Percentiles rank a stretch among this genome's conserved stretches.
These are phyloP conservation scores for Rhadinocentrus ornatus DNA, from an alignment of 2,797 vertebrate species.

Conservation along the genomic window DNA sequence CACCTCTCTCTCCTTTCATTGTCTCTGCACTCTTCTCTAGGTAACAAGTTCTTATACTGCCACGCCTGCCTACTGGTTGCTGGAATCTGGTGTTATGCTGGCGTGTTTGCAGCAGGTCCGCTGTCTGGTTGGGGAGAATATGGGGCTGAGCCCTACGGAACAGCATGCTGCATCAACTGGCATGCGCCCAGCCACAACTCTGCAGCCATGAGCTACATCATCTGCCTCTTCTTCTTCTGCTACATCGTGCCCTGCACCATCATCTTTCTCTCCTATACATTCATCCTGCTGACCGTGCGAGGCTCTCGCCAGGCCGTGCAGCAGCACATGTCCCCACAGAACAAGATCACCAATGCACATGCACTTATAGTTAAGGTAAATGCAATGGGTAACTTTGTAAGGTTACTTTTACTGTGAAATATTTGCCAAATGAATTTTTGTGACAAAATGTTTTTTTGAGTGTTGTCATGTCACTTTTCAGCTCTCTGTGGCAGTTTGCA, in stretches of 20 bases:
- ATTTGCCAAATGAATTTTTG: neutral
- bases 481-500: conserved; percentile 87
- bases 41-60: conserved; percentile 84
- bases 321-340: conserved; percentile 83
- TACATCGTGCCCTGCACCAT: conserved; percentile 87
- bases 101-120: conserved; percentile 85
- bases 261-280: conserved; percentile 86
- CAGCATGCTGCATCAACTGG: conserved; percentile 91
- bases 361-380: conserved; percentile 80
- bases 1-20: conserved; percentile 15
- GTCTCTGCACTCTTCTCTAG: conserved; percentile 61
- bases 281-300: conserved; percentile 83
- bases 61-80: conserved; percentile 82
- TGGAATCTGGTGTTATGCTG: conserved; percentile 85
- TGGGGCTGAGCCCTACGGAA: conserved; percentile 87
- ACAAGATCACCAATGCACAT: conserved; percentile 80
- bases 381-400: neutral
- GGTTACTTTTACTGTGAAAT: neutral
- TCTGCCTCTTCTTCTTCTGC: conserved; percentile 89
- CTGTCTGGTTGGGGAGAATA: conserved; percentile 87
- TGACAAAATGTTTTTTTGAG: neutral
- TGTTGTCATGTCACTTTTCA: conserved; percentile 54
- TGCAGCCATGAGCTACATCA: conserved; percentile 85
- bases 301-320: conserved; percentile 84
- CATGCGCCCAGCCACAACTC: conserved; percentile 69